phyloP scores from a whole-genome alignment of 2,797 vertebrate genomes.

The Sciaenops ocellatus region DNA sequence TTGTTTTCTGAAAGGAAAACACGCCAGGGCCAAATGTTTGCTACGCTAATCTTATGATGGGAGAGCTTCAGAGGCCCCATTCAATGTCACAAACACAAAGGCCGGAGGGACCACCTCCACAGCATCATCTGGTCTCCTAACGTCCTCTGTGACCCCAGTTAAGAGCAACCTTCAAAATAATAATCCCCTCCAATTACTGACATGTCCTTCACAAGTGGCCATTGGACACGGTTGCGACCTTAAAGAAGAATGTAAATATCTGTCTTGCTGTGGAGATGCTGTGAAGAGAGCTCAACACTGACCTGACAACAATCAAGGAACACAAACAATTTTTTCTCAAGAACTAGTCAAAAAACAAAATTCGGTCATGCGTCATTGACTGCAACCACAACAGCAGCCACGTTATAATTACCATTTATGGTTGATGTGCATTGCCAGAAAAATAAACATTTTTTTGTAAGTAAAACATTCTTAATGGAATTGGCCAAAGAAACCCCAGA shows the following conservation, averaged over 20 bases:
- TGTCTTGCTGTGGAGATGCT: slow-evolving; percentile 44
- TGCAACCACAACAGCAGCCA: slow-evolving; percentile 24
- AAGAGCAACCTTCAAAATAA: slow-evolving; percentile 60
- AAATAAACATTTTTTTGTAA: slow-evolving; percentile 53
- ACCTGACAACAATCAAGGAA: slow-evolving; percentile 17
- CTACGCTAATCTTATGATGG: slow-evolving; percentile 43
- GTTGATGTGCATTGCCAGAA: slow-evolving; percentile 57
- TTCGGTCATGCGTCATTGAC: slow-evolving; percentile 45
- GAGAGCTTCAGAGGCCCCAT: slow-evolving; percentile 36
- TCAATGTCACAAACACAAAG: slow-evolving; percentile 53
- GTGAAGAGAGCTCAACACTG: slow-evolving; percentile 25
- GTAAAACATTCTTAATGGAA: slow-evolving; percentile 61
- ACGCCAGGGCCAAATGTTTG: slow-evolving; percentile 24
- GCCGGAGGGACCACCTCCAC: slow-evolving; percentile 56
- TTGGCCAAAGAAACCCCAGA: slow-evolving; percentile 51
- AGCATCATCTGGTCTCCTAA: slow-evolving; percentile 60
- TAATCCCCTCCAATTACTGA: slow-evolving; percentile 77
- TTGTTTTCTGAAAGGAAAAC: slow-evolving; percentile 11
- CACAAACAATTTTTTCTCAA: slow-evolving; percentile 38
- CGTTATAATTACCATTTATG: slow-evolving; percentile 81
- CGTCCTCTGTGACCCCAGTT: slow-evolving; percentile 62
- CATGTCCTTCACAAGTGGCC: slow-evolving; percentile 63
- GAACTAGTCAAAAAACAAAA: slow-evolving; percentile 30
- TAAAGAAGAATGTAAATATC: slow-evolving; percentile 38
- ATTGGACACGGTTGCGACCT: slow-evolving; percentile 61